These are phyloP conservation scores for Epizoanthus scotinus DNA, from an alignment of 92 coral and sea anemone genomes.

Conservation along the genomic window DNA sequence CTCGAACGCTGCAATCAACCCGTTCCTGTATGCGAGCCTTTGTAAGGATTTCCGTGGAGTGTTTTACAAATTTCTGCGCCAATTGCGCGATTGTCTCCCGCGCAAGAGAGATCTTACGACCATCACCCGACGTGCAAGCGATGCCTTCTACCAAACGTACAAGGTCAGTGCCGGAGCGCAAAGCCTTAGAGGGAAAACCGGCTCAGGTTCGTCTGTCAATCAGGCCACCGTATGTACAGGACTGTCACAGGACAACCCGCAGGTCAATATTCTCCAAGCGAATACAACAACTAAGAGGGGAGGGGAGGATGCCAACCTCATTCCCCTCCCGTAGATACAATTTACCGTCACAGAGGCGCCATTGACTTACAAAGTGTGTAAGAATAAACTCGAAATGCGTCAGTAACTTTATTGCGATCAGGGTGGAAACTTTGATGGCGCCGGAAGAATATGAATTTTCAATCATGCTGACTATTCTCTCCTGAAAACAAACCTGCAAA, in stretches of 20 bases:
- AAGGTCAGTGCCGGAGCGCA: neutral
- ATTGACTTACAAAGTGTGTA: no score
- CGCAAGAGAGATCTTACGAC: slow-evolving; percentile 13
- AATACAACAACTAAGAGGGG: neutral
- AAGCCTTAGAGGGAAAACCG: neutral
- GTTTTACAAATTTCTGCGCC: slow-evolving; percentile 40
- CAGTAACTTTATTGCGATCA: no score
- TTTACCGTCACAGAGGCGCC: no score
- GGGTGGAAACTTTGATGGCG: no score
- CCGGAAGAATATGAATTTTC: no score
- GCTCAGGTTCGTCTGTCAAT: neutral
- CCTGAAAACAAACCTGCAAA: no score
- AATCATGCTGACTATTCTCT: neutral
- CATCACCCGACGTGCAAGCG: slow-evolving; percentile 21
- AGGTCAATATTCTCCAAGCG: neutral
- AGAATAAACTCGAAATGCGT: no score
- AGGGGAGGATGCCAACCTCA: neutral
- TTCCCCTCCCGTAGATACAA: no score
- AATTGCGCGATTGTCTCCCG: neutral
- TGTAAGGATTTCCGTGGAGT: slow-evolving; percentile 77
- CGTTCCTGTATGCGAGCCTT: slow-evolving; percentile 78
- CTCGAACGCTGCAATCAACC: slow-evolving; percentile 73
- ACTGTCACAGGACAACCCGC: neutral
- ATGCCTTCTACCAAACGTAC: slow-evolving; percentile 12
- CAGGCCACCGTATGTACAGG: slow-evolving; percentile 6